Evolutionary conservation across 2,888 invertebrate species (phyloP).

Genomic region (Drosophila leonis): DNA sequence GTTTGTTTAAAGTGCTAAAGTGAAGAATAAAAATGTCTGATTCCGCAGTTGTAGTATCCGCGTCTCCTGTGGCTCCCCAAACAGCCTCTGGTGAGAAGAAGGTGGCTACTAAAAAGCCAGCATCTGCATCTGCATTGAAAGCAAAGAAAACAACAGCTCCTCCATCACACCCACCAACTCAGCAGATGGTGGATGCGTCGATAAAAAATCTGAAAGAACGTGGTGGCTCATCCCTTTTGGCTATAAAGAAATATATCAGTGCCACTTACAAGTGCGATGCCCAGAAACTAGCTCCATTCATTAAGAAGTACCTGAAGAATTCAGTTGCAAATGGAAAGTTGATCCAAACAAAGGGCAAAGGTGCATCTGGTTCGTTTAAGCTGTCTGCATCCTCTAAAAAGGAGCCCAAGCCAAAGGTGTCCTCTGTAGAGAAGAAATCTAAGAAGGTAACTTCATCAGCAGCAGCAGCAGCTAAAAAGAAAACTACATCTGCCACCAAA

Average conservation of each 20-base stretch:
- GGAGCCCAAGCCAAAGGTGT: slow-evolving; percentile 40
- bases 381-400: slow-evolving; percentile 55
- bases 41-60: slow-evolving; percentile 41
- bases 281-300: slow-evolving; percentile 85
- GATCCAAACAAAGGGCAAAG: slow-evolving; percentile 68
- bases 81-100: slow-evolving; percentile 37
- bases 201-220: slow-evolving; percentile 56
- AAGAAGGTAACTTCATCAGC: slow-evolving; percentile 30
- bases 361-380: slow-evolving; percentile 64
- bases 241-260: slow-evolving; percentile 58
- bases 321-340: slow-evolving; percentile 87
- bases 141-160: slow-evolving; percentile 28
- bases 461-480: slow-evolving; percentile 19
- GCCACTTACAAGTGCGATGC: slow-evolving; percentile 60
- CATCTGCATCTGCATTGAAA: slow-evolving; percentile 25
- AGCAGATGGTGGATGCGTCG: slow-evolving; percentile 57
- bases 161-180: slow-evolving; percentile 51
- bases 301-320: slow-evolving; percentile 87
- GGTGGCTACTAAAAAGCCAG: slow-evolving; percentile 39
- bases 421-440: slow-evolving; percentile 41
- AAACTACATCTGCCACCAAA: slow-evolving; percentile 22
- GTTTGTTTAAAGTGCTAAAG: slow-evolving; percentile 2
- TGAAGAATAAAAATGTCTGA: slow-evolving; percentile 41
- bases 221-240: slow-evolving; percentile 58
- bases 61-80: slow-evolving; percentile 47